A percentile compares a stretch with the other conserved stretches of the same genome.
Conservation (phyloP, 2,888 invertebrate genomes). For the Sepioteuthis lessoniana region DNA sequence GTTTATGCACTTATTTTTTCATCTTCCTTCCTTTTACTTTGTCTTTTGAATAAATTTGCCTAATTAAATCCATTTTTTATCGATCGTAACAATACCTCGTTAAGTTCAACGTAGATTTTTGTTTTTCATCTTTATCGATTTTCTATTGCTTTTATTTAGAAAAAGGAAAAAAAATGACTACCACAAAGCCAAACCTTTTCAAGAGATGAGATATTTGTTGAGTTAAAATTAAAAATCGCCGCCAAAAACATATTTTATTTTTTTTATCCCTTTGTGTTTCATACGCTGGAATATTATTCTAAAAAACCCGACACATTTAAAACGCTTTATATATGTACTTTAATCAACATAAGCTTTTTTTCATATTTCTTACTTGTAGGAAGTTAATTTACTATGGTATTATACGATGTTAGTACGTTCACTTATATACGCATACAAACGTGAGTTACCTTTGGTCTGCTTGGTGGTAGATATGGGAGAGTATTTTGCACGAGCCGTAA, state of each 20-base stretch:
- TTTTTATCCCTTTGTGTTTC: background rate
- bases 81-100: background rate
- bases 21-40: background rate
- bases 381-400: no score
- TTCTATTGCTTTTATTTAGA: background rate
- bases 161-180: background rate
- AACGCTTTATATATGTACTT: no score
- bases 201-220: background rate
- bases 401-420: no score
- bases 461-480: no score
- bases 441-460: no score
- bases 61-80: background rate
- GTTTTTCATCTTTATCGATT: background rate
- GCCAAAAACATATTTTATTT: background rate
- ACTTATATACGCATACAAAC: no score
- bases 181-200: constrained; percentile 4
- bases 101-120: background rate
- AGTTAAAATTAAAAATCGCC: background rate
- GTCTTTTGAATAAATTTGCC: background rate
- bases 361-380: no score
- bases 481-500: no score
- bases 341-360: no score
- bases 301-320: background rate
- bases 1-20: background rate
- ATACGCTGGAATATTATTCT: background rate